These are phyloP conservation scores for Reticulitermes speratus DNA, from an alignment of 1,140 invertebrate species.

Conservation along the genomic window DNA sequence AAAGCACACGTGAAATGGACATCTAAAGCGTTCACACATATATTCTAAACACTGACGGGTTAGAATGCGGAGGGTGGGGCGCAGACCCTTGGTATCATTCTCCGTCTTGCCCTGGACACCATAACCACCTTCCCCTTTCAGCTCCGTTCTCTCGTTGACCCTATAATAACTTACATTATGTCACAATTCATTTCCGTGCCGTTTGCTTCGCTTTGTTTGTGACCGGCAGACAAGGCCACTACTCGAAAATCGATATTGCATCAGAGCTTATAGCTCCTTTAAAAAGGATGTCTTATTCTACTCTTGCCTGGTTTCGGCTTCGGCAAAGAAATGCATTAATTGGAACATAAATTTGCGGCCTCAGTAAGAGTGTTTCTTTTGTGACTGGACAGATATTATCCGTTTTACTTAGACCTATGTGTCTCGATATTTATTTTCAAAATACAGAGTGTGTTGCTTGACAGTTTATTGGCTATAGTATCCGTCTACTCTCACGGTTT, in stretches of 20 bases:
- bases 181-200: constrained; percentile 24
- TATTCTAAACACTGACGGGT: constrained; percentile 5
- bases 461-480: too few relatives aligned
- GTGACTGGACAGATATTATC: too few relatives aligned
- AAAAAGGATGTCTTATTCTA: background rate
- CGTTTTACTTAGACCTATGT: too few relatives aligned
- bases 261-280: background rate
- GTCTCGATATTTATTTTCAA: too few relatives aligned
- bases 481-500: too few relatives aligned
- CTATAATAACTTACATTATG: background rate
- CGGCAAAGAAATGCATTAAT: background rate
- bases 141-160: background rate
- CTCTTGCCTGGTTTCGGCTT: background rate
- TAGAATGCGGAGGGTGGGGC: background rate
- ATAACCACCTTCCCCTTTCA: background rate
- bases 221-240: background rate
- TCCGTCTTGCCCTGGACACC: background rate
- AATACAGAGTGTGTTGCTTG: too few relatives aligned
- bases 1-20: background rate
- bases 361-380: too few relatives aligned
- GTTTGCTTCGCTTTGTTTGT: background rate
- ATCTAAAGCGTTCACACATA: background rate
- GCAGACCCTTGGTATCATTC: background rate
- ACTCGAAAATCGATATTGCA: background rate
- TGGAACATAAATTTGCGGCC: background rate